phyloP scores from a whole-genome alignment of 2,113 vertebrate genomes.

The Varanus komodoensis region DNA sequence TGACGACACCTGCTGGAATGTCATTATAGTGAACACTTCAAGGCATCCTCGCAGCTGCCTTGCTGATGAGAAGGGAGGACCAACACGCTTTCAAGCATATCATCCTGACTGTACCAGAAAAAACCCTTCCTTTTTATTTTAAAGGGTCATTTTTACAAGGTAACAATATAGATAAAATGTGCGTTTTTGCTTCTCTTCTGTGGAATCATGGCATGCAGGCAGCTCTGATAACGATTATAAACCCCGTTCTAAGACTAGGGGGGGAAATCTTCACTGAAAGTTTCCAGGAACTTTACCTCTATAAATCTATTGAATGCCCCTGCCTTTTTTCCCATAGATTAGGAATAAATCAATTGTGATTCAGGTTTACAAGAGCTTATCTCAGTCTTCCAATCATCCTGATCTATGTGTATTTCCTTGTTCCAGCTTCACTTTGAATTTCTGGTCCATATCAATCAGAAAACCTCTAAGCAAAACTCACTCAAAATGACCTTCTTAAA shows the following conservation, averaged over 20 bases:
- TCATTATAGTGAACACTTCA: not conserved
- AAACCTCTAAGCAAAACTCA: conserved; percentile 26
- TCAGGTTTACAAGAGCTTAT: conserved; percentile 23
- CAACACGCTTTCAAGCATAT: not conserved
- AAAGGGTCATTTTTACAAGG: not conserved
- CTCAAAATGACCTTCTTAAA: conserved; percentile 45
- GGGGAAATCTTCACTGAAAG: not conserved
- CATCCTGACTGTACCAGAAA: not conserved
- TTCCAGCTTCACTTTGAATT: not conserved
- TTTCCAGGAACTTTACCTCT: conserved; percentile 31
- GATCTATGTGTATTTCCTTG: conserved; percentile 2
- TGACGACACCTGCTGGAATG: not conserved
- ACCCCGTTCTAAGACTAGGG: not conserved
- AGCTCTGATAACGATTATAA: not conserved
- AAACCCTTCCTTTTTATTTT: not conserved
- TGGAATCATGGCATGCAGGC: not conserved
- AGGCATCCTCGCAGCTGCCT: not conserved
- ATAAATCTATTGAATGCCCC: not conserved
- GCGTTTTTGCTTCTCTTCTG: not conserved
- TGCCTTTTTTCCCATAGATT: conserved; percentile 3
- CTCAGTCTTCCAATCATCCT: conserved; percentile 9
- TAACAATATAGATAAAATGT: not conserved
- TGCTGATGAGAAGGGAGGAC: not conserved
- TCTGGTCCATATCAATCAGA: not conserved
- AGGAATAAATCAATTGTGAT: not conserved